Base-by-base conservation (phyloP, 1,140 invertebrate species). In the Listronotus oregonensis region DNA sequence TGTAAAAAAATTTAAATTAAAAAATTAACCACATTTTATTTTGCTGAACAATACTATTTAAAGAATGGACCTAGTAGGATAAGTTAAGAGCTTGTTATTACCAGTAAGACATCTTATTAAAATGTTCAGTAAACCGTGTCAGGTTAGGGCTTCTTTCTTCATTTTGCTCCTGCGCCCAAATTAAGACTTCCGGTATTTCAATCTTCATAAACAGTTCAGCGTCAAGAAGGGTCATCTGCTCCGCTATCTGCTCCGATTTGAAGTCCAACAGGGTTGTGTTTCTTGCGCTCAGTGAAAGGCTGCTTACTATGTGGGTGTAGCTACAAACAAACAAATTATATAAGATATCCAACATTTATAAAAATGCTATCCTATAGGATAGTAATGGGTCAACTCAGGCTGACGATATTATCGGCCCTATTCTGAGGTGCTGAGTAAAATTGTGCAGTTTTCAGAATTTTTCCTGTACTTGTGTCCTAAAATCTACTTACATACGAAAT, bases 91-190 rank as follows among this genome's bases (percentile, higher is more conserved):
- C 10, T 55, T 15, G 6, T 42, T 64, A 73, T 77, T 73, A 84
- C 97, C 97, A 99, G 74, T 95, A 99, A 21, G 96, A 98, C 92
- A 99, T 97, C 81, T 99, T 98, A 79, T 99, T 99, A 78, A 99
- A 99, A 82, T 99, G 97, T 79, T 99, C 95, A 0, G 97, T 99
- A 77, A 99, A 99, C 67, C 90, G 85, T 12, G 94, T 97, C 37
- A 99, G 83, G 82, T 99, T 98, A 5, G 96, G 96, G 79, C 95
- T 96, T 65, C 91, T 86, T 78, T 98, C 95, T 81, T 99, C 97
- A 71, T 93, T 95, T 79, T 99, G 97, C 78, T 98, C 95, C 73
- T 94, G 89, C 11, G 96, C 94, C 96, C 96, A 99, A 66, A 97
- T 89, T 62, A 99, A 81, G 55, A 99, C 91, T 82, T 99, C 97